Evolutionary conservation across 64 coral and sea anemone genomes (phyloP).

Genomic region (Stylophora pistillata): DNA sequence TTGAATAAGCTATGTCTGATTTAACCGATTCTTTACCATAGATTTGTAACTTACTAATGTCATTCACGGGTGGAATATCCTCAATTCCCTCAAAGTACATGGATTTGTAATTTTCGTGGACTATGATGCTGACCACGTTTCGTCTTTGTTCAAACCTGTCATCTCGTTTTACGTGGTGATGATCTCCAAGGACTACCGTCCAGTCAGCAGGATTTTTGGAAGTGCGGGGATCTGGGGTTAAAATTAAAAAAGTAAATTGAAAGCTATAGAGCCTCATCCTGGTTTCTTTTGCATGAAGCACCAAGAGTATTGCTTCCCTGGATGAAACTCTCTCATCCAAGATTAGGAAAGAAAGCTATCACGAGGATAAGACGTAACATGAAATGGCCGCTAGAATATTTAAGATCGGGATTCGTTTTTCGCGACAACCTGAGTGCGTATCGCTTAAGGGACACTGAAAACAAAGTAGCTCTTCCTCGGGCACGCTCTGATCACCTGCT

Average conservation of each 20-base stretch:
- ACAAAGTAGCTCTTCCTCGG: too few relatives aligned
- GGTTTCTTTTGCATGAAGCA: too few relatives aligned
- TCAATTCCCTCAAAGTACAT: slow-evolving; percentile 66
- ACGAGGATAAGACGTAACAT: too few relatives aligned
- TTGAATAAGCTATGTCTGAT: too few relatives aligned
- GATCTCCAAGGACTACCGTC: slow-evolving; percentile 42
- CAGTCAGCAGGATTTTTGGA: slow-evolving; percentile 52
- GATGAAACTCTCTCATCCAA: too few relatives aligned
- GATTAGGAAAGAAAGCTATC: too few relatives aligned
- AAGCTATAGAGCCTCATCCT: neutral
- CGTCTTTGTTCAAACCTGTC: slow-evolving; percentile 16
- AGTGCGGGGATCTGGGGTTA: slow-evolving; percentile 36
- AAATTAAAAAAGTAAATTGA: neutral
- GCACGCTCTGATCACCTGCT: too few relatives aligned
- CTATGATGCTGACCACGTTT: slow-evolving; percentile 34
- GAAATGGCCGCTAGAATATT: too few relatives aligned
- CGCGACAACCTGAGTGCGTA: too few relatives aligned
- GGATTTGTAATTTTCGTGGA: slow-evolving; percentile 56
- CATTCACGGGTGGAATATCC: slow-evolving; percentile 50
- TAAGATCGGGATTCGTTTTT: too few relatives aligned
- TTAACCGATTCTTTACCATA: neutral
- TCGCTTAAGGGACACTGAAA: too few relatives aligned
- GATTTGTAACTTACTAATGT: slow-evolving; percentile 26
- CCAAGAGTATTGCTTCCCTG: too few relatives aligned
- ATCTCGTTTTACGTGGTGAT: slow-evolving; percentile 17